These are phyloP conservation scores for Hypotaenidia philippensis DNA, from an alignment of 2,797 vertebrate species.

Conservation along the genomic window DNA sequence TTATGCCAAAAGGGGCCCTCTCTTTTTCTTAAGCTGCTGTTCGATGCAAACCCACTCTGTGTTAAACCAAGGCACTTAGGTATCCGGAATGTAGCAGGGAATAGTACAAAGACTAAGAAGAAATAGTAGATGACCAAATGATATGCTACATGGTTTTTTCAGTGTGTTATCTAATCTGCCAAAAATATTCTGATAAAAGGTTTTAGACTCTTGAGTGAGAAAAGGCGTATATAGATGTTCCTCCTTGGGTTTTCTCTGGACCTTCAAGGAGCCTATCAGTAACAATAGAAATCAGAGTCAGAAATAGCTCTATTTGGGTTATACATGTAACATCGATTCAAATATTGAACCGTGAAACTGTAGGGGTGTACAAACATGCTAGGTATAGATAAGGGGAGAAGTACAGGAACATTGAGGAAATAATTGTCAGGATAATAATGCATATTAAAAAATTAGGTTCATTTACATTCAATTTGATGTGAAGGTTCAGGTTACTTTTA, in stretches of 20 bases:
- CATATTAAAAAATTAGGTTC: conserved; percentile 23
- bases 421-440: conserved; percentile 32
- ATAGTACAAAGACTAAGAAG: background rate
- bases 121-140: background rate
- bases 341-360: background rate
- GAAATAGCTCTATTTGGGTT: conserved; percentile 8
- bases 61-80: background rate
- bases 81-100: background rate
- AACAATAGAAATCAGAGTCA: background rate
- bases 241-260: background rate
- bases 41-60: background rate
- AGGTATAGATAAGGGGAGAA: background rate
- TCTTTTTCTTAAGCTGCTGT: background rate
- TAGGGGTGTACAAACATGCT: background rate
- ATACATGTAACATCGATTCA: background rate
- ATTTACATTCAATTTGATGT: conserved; percentile 15
- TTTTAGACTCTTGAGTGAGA: background rate
- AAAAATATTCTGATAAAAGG: background rate
- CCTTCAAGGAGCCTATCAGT: background rate
- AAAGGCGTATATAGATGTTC: background rate
- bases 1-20: background rate
- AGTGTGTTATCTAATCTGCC: background rate
- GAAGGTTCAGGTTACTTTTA: conserved; percentile 13
- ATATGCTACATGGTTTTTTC: background rate
- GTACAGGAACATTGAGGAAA: background rate